Evolutionary conservation across 2,113 vertebrate species (phyloP).

Genomic region (Pelusios castaneus): DNA sequence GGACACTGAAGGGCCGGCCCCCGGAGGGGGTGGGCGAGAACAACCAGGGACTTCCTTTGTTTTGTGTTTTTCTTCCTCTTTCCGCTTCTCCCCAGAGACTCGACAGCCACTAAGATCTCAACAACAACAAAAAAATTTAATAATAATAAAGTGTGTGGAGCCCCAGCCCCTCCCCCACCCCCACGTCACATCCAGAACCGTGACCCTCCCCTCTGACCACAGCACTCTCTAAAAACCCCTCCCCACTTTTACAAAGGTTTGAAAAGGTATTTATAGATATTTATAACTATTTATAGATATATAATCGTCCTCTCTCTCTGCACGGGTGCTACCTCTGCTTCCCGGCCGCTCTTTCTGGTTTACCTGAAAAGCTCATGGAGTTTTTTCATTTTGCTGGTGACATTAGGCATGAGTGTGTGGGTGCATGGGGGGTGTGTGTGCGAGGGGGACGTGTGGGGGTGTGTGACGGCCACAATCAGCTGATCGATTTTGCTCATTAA

Average conservation of each 20-base stretch:
- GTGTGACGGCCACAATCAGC: neutral
- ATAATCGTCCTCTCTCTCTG: neutral
- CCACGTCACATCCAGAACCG: neutral
- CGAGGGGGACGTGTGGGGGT: neutral
- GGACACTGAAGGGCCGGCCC: too few relatives aligned
- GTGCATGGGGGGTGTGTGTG: neutral
- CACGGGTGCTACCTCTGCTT: neutral
- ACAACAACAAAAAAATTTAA: neutral
- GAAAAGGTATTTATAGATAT: neutral
- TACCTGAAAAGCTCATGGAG: neutral
- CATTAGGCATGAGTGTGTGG: neutral
- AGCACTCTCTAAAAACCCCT: neutral
- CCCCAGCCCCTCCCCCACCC: neutral
- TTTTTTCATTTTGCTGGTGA: slow-evolving; percentile 22
- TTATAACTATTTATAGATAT: neutral
- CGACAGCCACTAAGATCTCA: neutral
- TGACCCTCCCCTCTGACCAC: neutral
- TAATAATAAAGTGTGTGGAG: neutral
- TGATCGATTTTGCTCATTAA: neutral
- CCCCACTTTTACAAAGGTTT: slow-evolving; percentile 30
- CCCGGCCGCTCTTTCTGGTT: neutral
- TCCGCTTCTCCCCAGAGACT: neutral
- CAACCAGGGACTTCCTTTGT: too few relatives aligned
- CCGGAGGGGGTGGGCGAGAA: too few relatives aligned
- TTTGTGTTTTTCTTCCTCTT: neutral